Percentiles rank a stretch among this genome's conserved stretches.
Conservation (phyloP, 2,888 invertebrate genomes). For the Electrophaes corylata region DNA sequence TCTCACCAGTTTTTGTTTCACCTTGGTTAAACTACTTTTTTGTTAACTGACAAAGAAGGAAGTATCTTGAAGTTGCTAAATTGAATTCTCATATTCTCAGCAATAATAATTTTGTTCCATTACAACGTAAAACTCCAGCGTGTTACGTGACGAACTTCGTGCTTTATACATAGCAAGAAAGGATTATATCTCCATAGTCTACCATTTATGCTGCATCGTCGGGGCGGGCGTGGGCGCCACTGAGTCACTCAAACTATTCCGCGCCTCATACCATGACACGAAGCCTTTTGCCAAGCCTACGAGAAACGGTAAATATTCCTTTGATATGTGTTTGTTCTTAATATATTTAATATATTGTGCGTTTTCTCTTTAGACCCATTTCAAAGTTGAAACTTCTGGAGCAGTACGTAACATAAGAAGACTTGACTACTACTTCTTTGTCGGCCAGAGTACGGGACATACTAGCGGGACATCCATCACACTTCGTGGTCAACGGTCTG, state of each 20-base stretch:
- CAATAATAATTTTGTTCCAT: not conserved
- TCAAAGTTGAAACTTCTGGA: not conserved
- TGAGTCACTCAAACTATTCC: slow-evolving; percentile 66
- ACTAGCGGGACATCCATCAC: too few species aligned
- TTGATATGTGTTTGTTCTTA: slow-evolving; percentile 37
- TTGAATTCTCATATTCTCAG: not conserved
- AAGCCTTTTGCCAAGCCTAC: slow-evolving; percentile 15
- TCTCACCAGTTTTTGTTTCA: too few species aligned
- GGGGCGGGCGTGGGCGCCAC: slow-evolving; percentile 63
- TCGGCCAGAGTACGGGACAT: too few species aligned
- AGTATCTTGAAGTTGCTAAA: not conserved
- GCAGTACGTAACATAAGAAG: too few species aligned
- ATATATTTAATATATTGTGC: too few species aligned
- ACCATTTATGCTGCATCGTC: slow-evolving; percentile 2
- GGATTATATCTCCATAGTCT: slow-evolving; percentile 4
- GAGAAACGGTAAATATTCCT: slow-evolving; percentile 19
- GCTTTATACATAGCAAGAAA: not conserved
- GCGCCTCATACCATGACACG: slow-evolving; percentile 3
- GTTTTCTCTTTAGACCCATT: too few species aligned
- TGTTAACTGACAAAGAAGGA: not conserved
- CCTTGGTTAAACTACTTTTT: too few species aligned
- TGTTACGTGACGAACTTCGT: not conserved
- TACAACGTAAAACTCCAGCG: not conserved
- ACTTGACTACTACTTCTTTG: too few species aligned
- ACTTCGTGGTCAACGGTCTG: too few species aligned